Percentiles rank a stretch among this genome's conserved stretches.
Conservation (phyloP, 2,888 invertebrate genomes). For the Geotrupes spiniger region DNA sequence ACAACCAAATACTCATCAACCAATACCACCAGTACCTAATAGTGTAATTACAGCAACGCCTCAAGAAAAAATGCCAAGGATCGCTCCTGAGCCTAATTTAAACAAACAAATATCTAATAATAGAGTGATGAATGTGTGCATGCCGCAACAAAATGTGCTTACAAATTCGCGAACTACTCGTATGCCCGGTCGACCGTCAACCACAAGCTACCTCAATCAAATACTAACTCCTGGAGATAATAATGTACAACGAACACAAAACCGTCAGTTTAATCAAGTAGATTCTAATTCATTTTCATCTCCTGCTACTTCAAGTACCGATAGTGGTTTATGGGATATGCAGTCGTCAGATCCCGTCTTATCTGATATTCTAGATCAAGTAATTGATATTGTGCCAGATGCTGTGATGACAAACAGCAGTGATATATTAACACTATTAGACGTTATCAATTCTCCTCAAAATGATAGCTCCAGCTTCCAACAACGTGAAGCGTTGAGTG, state of each 20-base stretch:
- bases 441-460: slow-evolving; percentile 45
- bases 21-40: slow-evolving; percentile 64
- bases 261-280: slow-evolving; percentile 29
- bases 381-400: slow-evolving; percentile 77
- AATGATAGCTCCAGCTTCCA: slow-evolving; percentile 32
- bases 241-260: slow-evolving; percentile 38
- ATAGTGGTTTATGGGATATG: slow-evolving; percentile 47
- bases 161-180: slow-evolving; percentile 12
- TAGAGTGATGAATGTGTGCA: slow-evolving; percentile 26
- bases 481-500: slow-evolving; percentile 55
- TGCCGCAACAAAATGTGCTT: slow-evolving; percentile 19
- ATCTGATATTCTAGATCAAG: slow-evolving; percentile 81
- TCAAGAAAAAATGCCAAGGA: slow-evolving; percentile 63
- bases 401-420: slow-evolving; percentile 48
- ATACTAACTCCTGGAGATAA: slow-evolving; percentile 45
- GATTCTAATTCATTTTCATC: slow-evolving; percentile 28
- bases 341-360: slow-evolving; percentile 65
- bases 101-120: slow-evolving; percentile 37
- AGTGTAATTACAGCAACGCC: slow-evolving; percentile 68
- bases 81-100: slow-evolving; percentile 37
- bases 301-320: slow-evolving; percentile 40
- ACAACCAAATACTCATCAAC: slow-evolving; percentile 60
- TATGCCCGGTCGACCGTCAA: slow-evolving; percentile 33
- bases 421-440: slow-evolving; percentile 49
- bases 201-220: slow-evolving; percentile 46